Evolutionary conservation across 2,888 invertebrate species (phyloP).

Genomic region (Drosophila melanosoma): DNA sequence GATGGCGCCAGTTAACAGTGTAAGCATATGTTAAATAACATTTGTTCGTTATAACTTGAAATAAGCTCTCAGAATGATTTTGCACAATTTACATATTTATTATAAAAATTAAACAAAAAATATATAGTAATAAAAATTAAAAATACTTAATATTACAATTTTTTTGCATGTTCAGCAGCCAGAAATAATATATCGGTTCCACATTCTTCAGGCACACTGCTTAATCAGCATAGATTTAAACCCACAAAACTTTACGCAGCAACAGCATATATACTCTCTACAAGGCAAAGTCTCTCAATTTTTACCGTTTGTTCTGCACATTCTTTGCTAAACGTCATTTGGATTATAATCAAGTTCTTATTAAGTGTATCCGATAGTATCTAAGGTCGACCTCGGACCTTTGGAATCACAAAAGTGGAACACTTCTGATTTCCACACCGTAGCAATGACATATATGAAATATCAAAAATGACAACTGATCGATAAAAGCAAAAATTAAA

Average conservation of each 20-base stretch:
- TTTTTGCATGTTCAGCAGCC: constrained; percentile 12
- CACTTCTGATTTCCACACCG: constrained; percentile 32
- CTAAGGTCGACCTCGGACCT: not conserved
- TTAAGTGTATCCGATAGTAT: constrained; percentile 27
- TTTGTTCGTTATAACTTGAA: not conserved
- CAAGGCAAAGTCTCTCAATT: not conserved
- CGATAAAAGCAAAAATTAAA: constrained; percentile 39
- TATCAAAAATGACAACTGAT: constrained; percentile 23
- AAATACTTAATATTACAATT: not conserved
- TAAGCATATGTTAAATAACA: constrained; percentile 16
- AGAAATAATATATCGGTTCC: constrained; percentile 15
- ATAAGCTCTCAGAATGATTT: not conserved
- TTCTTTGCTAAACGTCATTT: not conserved
- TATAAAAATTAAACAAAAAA: not conserved
- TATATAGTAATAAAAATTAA: too few relatives aligned
- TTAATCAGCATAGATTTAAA: constrained; percentile 28
- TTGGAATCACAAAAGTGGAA: constrained; percentile 24
- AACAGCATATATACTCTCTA: constrained; percentile 8
- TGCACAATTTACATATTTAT: not conserved
- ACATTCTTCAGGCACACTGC: constrained; percentile 26
- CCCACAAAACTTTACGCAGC: constrained; percentile 5
- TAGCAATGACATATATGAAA: constrained; percentile 4
- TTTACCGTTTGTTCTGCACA: too few relatives aligned
- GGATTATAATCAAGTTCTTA: not conserved
- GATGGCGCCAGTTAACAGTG: constrained; percentile 38